Conservation (phyloP, 2,888 invertebrate species). For the Eupithecia tripunctaria region DNA sequence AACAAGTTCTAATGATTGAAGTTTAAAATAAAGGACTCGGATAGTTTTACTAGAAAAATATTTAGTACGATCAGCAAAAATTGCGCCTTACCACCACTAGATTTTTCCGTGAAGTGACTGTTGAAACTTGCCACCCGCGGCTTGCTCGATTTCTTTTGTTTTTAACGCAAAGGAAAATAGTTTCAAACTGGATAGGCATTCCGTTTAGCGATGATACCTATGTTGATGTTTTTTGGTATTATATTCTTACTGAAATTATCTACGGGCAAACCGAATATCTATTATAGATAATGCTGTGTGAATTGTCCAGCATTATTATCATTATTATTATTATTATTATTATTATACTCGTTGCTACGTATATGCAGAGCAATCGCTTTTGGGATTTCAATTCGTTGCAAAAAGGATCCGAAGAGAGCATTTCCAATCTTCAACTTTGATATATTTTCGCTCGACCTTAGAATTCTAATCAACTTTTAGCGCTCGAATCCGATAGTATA, state of each 20-base stretch:
- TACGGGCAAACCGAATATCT: not conserved
- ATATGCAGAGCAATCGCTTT: not conserved
- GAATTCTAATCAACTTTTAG: not conserved
- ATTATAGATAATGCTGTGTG: too few species aligned
- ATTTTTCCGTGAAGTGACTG: too few species aligned
- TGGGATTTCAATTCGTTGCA: not conserved
- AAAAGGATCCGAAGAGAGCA: not conserved
- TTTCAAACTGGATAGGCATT: too few species aligned
- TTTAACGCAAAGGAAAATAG: too few species aligned
- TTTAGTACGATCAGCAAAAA: too few species aligned
- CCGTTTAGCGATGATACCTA: too few species aligned
- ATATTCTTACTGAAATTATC: not conserved
- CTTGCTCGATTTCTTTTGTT: too few species aligned
- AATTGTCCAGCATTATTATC: too few species aligned
- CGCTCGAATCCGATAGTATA: not conserved
- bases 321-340: too few species aligned
- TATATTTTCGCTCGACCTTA: not conserved
- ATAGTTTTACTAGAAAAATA: not conserved
- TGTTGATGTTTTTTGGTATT: not conserved
- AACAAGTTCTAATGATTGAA: not conserved
- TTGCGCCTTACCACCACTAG: too few species aligned
- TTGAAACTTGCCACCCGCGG: too few species aligned
- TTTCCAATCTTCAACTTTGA: not conserved
- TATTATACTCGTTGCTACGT: not conserved
- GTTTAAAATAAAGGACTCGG: not conserved